Conservation (phyloP, 2,797 vertebrate genomes). For the Siniperca undulata region DNA sequence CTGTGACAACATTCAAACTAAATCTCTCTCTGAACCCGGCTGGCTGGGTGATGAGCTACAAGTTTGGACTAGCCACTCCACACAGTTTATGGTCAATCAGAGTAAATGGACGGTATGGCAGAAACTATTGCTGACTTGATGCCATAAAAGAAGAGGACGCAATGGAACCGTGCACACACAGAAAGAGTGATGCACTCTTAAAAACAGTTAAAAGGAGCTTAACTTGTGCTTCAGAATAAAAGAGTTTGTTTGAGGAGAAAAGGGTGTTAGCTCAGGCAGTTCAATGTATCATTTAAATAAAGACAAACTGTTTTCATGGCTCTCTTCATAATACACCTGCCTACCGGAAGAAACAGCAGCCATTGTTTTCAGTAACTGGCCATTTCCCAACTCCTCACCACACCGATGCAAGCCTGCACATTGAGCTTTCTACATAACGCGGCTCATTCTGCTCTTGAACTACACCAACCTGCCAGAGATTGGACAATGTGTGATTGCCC, state of each 20-base stretch:
- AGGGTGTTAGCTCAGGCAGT: neutral
- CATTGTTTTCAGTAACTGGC: slow-evolving; percentile 26
- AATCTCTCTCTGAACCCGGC: slow-evolving; percentile 2
- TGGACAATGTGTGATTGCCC: slow-evolving; percentile 17
- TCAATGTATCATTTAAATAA: slow-evolving; percentile 35
- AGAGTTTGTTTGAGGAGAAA: slow-evolving; percentile 5
- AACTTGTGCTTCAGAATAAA: slow-evolving; percentile 13
- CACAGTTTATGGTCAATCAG: slow-evolving; percentile 43
- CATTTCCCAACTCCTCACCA: slow-evolving; percentile 5
- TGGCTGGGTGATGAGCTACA: slow-evolving; percentile 20
- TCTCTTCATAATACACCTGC: slow-evolving; percentile 27
- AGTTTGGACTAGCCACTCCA: slow-evolving; percentile 13
- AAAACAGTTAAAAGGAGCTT: neutral
- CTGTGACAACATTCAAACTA: slow-evolving; percentile 16
- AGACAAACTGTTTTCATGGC: slow-evolving; percentile 4
- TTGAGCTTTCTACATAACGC: neutral
- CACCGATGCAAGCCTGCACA: slow-evolving; percentile 10
- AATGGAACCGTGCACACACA: slow-evolving; percentile 14
- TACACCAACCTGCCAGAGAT: slow-evolving; percentile 24
- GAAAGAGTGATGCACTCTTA: neutral
- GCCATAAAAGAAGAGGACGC: slow-evolving; percentile 45
- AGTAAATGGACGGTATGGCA: slow-evolving; percentile 37
- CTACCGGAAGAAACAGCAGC: slow-evolving; percentile 11
- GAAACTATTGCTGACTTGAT: slow-evolving; percentile 36
- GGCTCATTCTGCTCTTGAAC: slow-evolving; percentile 9